phyloP scores from a whole-genome alignment of 2,888 invertebrate species.

The Orthosia incerta region DNA sequence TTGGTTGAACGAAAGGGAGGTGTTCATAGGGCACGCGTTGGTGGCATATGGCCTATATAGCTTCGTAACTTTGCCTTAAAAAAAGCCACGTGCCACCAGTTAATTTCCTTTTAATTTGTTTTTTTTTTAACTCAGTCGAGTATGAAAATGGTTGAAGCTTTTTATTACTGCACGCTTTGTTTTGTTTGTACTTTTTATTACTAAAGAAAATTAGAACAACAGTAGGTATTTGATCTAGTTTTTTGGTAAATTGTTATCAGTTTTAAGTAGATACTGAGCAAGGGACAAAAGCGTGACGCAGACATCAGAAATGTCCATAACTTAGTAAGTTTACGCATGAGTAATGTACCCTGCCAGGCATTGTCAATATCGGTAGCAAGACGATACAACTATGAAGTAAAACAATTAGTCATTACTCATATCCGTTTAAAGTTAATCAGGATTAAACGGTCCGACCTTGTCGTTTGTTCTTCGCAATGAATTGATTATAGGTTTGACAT shows the following conservation, averaged over 20 bases:
- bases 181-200: constrained; percentile 14
- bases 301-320: constrained; percentile 25
- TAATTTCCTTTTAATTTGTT: constrained; percentile 65
- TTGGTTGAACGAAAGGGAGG: constrained; percentile 71
- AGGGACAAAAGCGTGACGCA: constrained; percentile 6
- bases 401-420: constrained; percentile 64
- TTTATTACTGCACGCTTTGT: constrained; percentile 7
- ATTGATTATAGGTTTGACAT: constrained; percentile 87
- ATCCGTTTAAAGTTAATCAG: constrained; percentile 67
- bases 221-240: not conserved
- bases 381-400: constrained; percentile 48
- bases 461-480: constrained; percentile 75
- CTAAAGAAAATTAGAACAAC: constrained; percentile 4
- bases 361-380: constrained; percentile 54
- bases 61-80: constrained; percentile 73
- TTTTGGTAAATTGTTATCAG: not conserved
- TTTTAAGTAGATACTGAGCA: not conserved
- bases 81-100: constrained; percentile 81
- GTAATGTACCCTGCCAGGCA: constrained; percentile 31
- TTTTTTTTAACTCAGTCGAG: constrained; percentile 64
- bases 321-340: constrained; percentile 38
- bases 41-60: constrained; percentile 86
- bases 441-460: constrained; percentile 77
- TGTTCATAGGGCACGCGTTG: constrained; percentile 81
- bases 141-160: constrained; percentile 39